Base-by-base conservation (phyloP, 2,888 invertebrate species). In the Hetaerina titia region DNA sequence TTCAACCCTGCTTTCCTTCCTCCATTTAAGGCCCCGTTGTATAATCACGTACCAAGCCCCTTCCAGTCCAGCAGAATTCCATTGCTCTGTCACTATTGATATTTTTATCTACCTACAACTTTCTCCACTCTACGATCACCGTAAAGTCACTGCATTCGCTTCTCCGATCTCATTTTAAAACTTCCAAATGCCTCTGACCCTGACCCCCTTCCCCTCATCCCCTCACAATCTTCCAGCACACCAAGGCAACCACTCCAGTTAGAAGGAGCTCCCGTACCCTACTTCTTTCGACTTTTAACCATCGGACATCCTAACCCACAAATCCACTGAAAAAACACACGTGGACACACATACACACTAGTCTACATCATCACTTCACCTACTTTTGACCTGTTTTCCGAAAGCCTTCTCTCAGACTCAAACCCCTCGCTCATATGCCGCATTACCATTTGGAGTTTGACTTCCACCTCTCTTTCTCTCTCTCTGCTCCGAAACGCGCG, bases 371-470 rank as follows among this genome's bases (percentile, higher is more conserved):
- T 69, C 69, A 69, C 69, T 69, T 69, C 69, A 69, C 69, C 69
- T 69, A 69, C 69, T 69, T 69, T n/a, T 69, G 69, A 69, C 69
- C 69, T 69, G n/a, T 69, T 69, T 69, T n/a, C n/a, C 69, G 17
- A 15, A 17, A 17, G 19, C 69, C 69, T 69, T 31, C 45, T 25
- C 88, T 88, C 88, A 56, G 17, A 0, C 88, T 88, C 45, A 88
- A 88, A 56, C 57, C 88, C 88, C 88, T 45, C 56, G 45, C 88
- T 88, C 69, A 69, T 69, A n/a, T n/a, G 9, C 69, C 69, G 69
- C 69, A 69, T 69, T 69, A n/a, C 69, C 69, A 69, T 69, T 69
- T 69, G 69, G 69, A 69, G 69, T 69, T 69, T 69, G 69, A 69
- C 69, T n/a, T 69, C 45, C 69, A 69, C n/a, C 69, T 69, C 69